Percentiles rank a stretch among this genome's conserved stretches.
Evolutionary conservation across 2,888 invertebrate species (phyloP).

Genomic region (Clivina fossor): DNA sequence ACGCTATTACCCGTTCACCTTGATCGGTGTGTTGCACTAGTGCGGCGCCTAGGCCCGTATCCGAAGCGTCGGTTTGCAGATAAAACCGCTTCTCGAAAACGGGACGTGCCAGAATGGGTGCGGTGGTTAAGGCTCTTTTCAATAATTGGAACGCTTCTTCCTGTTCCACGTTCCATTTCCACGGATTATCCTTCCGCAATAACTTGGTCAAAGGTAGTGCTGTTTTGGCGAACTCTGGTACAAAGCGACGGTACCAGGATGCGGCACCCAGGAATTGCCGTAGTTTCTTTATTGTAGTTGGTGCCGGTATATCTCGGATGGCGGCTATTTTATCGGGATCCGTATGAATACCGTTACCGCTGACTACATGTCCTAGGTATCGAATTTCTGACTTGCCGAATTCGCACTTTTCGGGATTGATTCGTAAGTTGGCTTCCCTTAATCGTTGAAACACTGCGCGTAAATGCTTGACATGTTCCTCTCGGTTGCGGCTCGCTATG

Average conservation of each 20-base stretch:
- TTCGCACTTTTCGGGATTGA: conserved; percentile 39
- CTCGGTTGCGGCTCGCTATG: conserved; percentile 29
- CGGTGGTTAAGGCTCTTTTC: conserved; percentile 24
- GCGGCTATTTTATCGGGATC: conserved; percentile 27
- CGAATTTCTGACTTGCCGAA: conserved; percentile 33
- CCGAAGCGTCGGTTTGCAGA: conserved; percentile 31
- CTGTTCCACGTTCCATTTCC: conserved; percentile 37
- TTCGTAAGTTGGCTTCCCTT: conserved; percentile 30
- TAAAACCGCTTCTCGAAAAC: conserved; percentile 36
- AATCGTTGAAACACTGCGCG: conserved; percentile 35
- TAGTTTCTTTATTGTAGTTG: conserved; percentile 30
- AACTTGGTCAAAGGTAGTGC: not conserved
- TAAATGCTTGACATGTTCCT: conserved; percentile 32
- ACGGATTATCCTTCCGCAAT: conserved; percentile 3
- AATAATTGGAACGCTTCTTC: conserved; percentile 36
- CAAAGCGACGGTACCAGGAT: conserved; percentile 29
- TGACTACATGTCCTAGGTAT: conserved; percentile 37
- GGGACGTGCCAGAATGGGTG: conserved; percentile 35
- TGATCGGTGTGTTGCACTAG: conserved; percentile 18
- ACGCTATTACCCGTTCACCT: conserved; percentile 28
- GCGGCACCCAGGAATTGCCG: conserved; percentile 33
- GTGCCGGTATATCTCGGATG: conserved; percentile 23
- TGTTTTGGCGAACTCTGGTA: not conserved
- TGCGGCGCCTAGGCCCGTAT: conserved; percentile 21
- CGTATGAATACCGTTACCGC: conserved; percentile 13